Evolutionary conservation across 2,113 vertebrate species (phyloP).

Genomic region (Anas platyrhynchos): DNA sequence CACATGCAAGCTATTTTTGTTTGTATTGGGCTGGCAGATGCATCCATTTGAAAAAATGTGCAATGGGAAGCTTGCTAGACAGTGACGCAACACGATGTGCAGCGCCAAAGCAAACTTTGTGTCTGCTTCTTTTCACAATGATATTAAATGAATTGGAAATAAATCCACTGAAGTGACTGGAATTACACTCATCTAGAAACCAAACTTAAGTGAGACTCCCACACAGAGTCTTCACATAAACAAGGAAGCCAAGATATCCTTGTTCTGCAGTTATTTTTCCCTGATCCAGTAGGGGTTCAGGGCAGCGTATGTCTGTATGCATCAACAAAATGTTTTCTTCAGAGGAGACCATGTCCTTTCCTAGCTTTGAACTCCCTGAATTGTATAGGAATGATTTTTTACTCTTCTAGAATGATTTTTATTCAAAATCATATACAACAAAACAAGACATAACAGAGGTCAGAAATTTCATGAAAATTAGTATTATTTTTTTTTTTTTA

Average conservation of each 20-base stretch:
- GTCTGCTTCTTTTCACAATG: constrained; percentile 59
- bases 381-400: not conserved
- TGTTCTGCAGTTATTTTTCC: not conserved
- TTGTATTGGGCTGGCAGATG: constrained; percentile 38
- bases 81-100: constrained; percentile 1
- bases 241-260: not conserved
- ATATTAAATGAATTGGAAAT: constrained; percentile 44
- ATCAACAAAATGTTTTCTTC: not conserved
- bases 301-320: not conserved
- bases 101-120: constrained; percentile 51
- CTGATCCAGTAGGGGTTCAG: not conserved
- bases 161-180: constrained; percentile 31
- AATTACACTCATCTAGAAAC: constrained; percentile 23
- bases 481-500: too few species aligned
- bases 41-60: constrained; percentile 2
- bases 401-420: not conserved
- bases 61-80: constrained; percentile 64
- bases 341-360: not conserved
- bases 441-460: not conserved
- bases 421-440: not conserved
- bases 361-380: not conserved
- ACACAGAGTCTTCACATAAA: not conserved
- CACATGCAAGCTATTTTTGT: constrained; percentile 52
- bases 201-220: not conserved
- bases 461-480: not conserved